Conservation (phyloP, 2,113 vertebrate species). For the human region DNA sequence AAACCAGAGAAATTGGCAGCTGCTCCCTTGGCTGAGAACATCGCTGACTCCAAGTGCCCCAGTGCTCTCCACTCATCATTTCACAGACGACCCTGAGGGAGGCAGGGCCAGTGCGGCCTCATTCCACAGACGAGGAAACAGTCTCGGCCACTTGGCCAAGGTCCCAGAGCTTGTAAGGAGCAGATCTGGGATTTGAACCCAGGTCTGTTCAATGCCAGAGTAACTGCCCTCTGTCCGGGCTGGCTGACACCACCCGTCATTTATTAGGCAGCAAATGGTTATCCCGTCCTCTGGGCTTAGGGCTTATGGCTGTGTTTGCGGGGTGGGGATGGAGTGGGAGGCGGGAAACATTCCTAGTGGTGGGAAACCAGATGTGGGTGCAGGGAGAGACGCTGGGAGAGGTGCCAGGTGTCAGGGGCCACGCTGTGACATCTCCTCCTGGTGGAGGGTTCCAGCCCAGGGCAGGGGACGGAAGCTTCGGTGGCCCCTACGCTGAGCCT, state of each 20-base stretch:
- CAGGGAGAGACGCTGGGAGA: background rate
- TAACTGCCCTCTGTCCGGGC: accelerated
- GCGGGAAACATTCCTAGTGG: background rate
- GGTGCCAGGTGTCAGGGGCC: background rate
- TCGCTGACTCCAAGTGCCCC: background rate
- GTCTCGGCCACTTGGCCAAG: background rate
- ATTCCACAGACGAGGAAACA: background rate
- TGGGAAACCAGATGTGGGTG: background rate
- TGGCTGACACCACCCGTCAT: too few species aligned
- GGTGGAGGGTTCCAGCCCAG: background rate
- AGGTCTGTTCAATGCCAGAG: background rate
- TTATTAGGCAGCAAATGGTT: background rate
- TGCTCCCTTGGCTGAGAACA: background rate
- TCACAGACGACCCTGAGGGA: background rate
- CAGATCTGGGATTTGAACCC: background rate
- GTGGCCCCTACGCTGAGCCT: background rate
- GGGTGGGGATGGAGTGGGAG: background rate
- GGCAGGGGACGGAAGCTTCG: background rate
- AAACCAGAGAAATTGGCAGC: background rate
- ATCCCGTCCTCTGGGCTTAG: background rate
- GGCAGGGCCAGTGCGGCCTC: accelerated
- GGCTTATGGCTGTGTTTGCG: background rate
- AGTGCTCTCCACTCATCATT: accelerated
- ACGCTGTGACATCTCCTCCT: background rate
- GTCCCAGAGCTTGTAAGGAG: background rate